These are phyloP conservation scores for Clarias fuscus DNA, from an alignment of 2,797 vertebrate genomes.

Conservation along the genomic window DNA sequence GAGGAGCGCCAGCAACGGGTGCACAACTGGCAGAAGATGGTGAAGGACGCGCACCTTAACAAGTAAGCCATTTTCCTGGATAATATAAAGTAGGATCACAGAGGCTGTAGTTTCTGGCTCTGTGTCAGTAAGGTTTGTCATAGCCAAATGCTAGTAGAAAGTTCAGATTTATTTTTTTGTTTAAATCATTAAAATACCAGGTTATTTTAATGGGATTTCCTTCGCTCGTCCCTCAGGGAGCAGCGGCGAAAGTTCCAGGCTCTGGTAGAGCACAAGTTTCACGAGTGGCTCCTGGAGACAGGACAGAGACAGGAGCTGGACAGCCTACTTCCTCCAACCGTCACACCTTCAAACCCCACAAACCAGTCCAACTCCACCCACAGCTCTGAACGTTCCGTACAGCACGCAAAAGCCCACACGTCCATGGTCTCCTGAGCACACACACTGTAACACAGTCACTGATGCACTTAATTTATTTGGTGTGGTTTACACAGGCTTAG, in stretches of 20 bases:
- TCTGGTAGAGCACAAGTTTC: slow-evolving; percentile 89
- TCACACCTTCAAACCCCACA: slow-evolving; percentile 55
- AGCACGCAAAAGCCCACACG: slow-evolving; percentile 37
- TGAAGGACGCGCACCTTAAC: slow-evolving; percentile 84
- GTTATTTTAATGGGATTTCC: background rate
- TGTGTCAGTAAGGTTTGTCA: background rate
- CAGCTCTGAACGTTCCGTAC: slow-evolving; percentile 16
- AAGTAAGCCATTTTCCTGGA: slow-evolving; percentile 76
- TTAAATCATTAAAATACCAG: background rate
- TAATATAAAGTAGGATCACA: background rate
- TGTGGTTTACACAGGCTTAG: background rate
- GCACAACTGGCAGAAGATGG: slow-evolving; percentile 86
- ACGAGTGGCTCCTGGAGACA: slow-evolving; percentile 86
- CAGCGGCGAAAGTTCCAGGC: slow-evolving; percentile 86
- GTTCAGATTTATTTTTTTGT: too few species aligned
- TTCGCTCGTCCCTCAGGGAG: slow-evolving; percentile 70
- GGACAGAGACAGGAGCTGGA: slow-evolving; percentile 89
- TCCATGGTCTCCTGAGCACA: slow-evolving; percentile 53
- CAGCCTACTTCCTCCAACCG: slow-evolving; percentile 78
- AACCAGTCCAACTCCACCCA: slow-evolving; percentile 55
- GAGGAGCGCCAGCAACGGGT: slow-evolving; percentile 80
- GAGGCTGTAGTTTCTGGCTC: background rate
- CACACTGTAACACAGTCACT: background rate
- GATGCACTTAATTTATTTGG: slow-evolving; percentile 5
- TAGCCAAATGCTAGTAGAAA: background rate